Base-by-base conservation (phyloP, 2,888 invertebrate genomes). In the Trachelus tabidus region DNA sequence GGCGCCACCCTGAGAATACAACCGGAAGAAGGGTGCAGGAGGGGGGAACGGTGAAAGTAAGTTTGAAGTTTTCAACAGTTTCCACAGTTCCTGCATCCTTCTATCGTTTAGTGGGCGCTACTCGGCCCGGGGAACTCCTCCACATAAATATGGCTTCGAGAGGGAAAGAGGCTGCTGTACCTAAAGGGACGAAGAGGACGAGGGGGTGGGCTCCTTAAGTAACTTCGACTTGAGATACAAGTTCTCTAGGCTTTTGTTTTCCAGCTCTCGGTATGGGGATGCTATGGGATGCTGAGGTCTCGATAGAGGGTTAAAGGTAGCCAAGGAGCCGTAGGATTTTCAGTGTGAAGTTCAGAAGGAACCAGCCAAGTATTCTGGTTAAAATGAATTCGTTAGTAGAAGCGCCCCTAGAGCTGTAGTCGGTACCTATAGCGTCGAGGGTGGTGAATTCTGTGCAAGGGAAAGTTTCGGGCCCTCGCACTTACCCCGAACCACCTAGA, bases 21-120 rank as follows among this genome's bases (percentile, higher is more conserved):
- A 77, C 69, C 76, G 40, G 76, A 77, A 76, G 78, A 79, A 73
- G 76, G 75, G 80, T 73, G 78, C 79, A 81, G 79, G 75, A 79
- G 79, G 79, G 77, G 73, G 78, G 79, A 77, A 77, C 75, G 78
- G 83, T 83, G 84, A 82, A 82, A 82, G 84, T 78, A 89, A 90
- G 89, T 91, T 90, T 83, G 75, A 87, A 91, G 90, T 90, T 90
- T 91, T 89, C 90, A 88, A 85, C 90, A 87, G 86, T 71, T 87
- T 85, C 86, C 86, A 84, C 85, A 86, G 88, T 88, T 85, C 86
- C 85, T 85, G 85, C 85, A 84, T 84, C 80, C 77, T 76, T 77
- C 73, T 81, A 79, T 79, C 80, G 77, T 71, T 77, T 33, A 74
- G 78, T 56, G 56, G 56, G 56, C 56, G 56, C 56, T 23, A 56